Evolutionary conservation across 2,113 vertebrate species (phyloP), one percentile per base, ranked within the genome.

Genomic region (Nymphicus hollandicus): DNA sequence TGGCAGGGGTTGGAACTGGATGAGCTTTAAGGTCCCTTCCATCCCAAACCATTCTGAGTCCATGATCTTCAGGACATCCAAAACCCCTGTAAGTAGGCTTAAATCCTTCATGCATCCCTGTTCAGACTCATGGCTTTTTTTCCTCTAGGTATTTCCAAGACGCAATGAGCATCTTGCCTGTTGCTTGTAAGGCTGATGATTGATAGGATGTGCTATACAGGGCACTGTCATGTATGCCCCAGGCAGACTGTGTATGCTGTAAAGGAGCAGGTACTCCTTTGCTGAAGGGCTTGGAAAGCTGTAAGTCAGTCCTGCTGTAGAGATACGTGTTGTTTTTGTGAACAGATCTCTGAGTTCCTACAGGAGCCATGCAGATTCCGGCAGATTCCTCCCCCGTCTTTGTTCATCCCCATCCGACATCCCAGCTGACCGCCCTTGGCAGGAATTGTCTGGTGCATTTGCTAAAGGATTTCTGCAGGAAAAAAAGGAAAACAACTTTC

Each of bases 131-230:
- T 6, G n/a, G 15, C 28, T 86, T 53, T 3, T 49, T 86, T 58
- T 89, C 19, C 27, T 70, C 23, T 47, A 44, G n/a, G 19, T 61
- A 23, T 60, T 63, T 73, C 9, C 6, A 39, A 28, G 29, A 8
- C 35, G 6, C 2, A 6, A 23, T 5, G 27, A 19, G 12, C 1
- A 3, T 22, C 31, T 81, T 68, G 56, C 19, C 13, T 31, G 6
- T 41, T 24, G 31, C 46, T 39, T 64, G 24, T 53, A 33, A 69
- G 35, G 22, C 18, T 60, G 29, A 15, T 0, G 1, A 50, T 19
- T 0, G 1, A 55, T 23, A 19, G 24, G 14, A 13, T 14, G 9
- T 60, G 33, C 17, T 58, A 4, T 5, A 16, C 25, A 16, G 2
- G 18, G 29, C n/a, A 11, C 33, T 14, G 15, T 33, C 29, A 39